Evolutionary conservation across 35 echinoderm and acorn worm genomes (phyloP).

Genomic region (Lytechinus pictus): DNA sequence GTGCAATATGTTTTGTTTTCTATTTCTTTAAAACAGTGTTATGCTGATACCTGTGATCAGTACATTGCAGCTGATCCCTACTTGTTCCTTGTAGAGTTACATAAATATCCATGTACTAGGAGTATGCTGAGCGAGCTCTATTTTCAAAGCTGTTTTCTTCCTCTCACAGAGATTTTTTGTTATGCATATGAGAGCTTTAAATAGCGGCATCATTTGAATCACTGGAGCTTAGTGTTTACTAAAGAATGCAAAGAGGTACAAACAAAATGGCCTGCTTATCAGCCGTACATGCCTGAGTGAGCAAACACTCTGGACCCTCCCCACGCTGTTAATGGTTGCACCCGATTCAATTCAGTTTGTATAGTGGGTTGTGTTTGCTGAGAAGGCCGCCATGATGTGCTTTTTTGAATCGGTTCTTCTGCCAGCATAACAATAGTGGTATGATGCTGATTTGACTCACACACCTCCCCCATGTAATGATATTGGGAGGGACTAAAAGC

Average conservation of each 20-base stretch:
- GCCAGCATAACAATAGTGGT: neutral
- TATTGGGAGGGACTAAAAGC: neutral
- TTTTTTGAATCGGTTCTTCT: neutral
- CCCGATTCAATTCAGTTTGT: constrained; percentile 17
- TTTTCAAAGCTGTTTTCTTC: neutral
- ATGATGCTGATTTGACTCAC: constrained; percentile 1
- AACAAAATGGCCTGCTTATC: neutral
- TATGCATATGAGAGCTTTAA: constrained; percentile 3
- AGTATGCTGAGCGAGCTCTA: neutral
- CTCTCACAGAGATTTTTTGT: neutral
- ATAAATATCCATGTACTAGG: neutral
- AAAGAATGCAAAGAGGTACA: neutral
- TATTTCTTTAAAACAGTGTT: neutral
- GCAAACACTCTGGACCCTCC: constrained; percentile 15
- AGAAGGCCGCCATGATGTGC: constrained; percentile 1
- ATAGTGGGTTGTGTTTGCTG: neutral
- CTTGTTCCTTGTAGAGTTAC: neutral
- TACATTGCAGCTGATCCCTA: neutral
- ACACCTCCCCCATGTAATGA: neutral
- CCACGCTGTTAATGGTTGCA: neutral
- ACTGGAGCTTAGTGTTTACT: neutral
- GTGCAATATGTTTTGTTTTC: neutral
- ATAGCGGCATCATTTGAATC: constrained; percentile 17
- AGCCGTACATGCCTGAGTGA: neutral
- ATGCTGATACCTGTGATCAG: too few species aligned